These are phyloP conservation scores for Drosophila funebris DNA, from an alignment of 1,140 invertebrate species.

Conservation along the genomic window DNA sequence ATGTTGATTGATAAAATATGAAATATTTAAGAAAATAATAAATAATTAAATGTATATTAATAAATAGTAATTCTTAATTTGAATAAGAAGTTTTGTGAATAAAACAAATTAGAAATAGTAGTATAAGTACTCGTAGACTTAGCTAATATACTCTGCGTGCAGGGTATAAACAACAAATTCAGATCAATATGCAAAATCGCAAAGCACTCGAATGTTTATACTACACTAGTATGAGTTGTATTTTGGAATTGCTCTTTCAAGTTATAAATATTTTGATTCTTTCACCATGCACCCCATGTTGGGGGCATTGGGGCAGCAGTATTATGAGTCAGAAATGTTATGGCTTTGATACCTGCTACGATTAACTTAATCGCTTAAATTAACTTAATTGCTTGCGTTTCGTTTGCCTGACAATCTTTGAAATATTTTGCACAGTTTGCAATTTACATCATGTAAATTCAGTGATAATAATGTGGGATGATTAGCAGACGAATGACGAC, in stretches of 20 bases:
- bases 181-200: conserved; percentile 64
- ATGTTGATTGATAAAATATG: too few relatives aligned
- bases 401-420: neutral
- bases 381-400: neutral
- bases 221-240: neutral
- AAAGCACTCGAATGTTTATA: conserved; percentile 9
- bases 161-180: conserved; percentile 31
- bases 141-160: neutral
- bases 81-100: neutral
- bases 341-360: too few relatives aligned
- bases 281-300: neutral
- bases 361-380: neutral
- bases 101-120: too few relatives aligned
- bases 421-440: neutral
- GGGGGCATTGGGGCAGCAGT: conserved; percentile 10
- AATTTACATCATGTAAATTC: conserved; percentile 8
- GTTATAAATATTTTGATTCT: conserved; percentile 50
- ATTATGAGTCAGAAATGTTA: conserved; percentile 11
- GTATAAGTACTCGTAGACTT: neutral
- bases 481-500: conserved; percentile 4
- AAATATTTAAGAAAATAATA: too few relatives aligned
- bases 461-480: conserved; percentile 23
- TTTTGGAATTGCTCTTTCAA: conserved; percentile 27
- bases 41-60: too few relatives aligned
- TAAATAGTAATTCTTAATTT: neutral